phyloP scores from a whole-genome alignment of 2,113 vertebrate genomes.

The Phyllopteryx taeniolatus region DNA sequence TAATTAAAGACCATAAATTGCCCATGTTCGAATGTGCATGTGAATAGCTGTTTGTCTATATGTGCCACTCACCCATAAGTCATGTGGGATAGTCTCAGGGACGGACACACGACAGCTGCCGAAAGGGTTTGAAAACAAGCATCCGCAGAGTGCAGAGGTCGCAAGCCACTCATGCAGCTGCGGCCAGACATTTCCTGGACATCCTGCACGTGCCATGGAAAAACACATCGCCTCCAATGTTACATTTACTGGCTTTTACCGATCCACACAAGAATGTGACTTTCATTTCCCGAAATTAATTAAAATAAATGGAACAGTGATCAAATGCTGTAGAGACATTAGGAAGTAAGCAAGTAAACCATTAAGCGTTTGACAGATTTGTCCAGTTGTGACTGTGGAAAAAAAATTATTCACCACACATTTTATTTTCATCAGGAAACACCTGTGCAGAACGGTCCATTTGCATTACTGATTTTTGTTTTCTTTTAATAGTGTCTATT shows the following conservation, averaged over 20 bases:
- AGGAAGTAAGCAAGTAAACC: neutral
- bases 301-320: conserved; percentile 49
- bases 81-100: too few species aligned
- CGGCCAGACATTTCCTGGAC: conserved; percentile 58
- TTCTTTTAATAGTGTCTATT: neutral
- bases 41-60: too few species aligned
- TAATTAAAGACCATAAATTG: too few species aligned
- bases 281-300: conserved; percentile 47
- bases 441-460: conserved; percentile 11
- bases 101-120: conserved; percentile 8
- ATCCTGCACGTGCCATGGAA: conserved; percentile 49
- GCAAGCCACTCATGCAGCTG: conserved; percentile 21
- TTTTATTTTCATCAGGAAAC: neutral
- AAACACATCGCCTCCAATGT: conserved; percentile 41
- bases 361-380: neutral
- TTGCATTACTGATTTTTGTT: neutral
- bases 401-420: neutral
- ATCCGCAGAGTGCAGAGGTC: conserved; percentile 30
- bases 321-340: conserved; percentile 23
- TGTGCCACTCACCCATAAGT: too few species aligned
- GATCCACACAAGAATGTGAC: conserved; percentile 43
- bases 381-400: neutral
- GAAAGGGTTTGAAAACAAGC: conserved; percentile 31
- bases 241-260: conserved; percentile 43
- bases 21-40: too few species aligned